A percentile compares a stretch with the other conserved stretches of the same genome.
Conservation (phyloP, 1,140 invertebrate species). For the Bombus balteatus region DNA sequence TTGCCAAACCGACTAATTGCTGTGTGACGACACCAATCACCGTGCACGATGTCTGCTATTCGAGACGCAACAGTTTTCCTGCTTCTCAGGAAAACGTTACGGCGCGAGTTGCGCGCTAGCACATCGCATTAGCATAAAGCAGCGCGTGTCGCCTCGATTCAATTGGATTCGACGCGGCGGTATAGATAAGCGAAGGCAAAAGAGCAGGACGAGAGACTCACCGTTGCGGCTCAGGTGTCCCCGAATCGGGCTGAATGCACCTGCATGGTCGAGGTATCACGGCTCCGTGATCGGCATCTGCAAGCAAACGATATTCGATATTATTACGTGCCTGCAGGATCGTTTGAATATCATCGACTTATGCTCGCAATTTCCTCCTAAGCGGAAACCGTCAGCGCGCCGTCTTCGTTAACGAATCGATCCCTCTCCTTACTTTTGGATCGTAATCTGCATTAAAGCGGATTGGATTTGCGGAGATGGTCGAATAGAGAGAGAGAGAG, state of each 20-base stretch:
- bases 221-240: slow-evolving; percentile 37
- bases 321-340: slow-evolving; percentile 24
- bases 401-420: slow-evolving; percentile 31
- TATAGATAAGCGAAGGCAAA: too few species aligned
- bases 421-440: neutral
- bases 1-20: too few species aligned
- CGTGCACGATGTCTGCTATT: too few species aligned
- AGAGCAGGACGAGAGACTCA: neutral
- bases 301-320: slow-evolving; percentile 30
- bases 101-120: neutral
- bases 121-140: neutral
- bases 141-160: neutral
- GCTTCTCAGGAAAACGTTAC: neutral
- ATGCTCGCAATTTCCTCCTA: neutral
- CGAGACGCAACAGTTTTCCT: too few species aligned
- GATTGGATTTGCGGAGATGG: too few species aligned
- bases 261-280: slow-evolving; percentile 48
- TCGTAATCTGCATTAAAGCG: neutral
- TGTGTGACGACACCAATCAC: too few species aligned
- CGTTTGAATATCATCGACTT: slow-evolving; percentile 24
- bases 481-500: neutral
- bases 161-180: neutral
- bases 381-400: neutral
- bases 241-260: slow-evolving; percentile 42
- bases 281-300: slow-evolving; percentile 45